These are phyloP conservation scores for Actias luna DNA, from an alignment of 2,888 invertebrate genomes.

Conservation along the genomic window DNA sequence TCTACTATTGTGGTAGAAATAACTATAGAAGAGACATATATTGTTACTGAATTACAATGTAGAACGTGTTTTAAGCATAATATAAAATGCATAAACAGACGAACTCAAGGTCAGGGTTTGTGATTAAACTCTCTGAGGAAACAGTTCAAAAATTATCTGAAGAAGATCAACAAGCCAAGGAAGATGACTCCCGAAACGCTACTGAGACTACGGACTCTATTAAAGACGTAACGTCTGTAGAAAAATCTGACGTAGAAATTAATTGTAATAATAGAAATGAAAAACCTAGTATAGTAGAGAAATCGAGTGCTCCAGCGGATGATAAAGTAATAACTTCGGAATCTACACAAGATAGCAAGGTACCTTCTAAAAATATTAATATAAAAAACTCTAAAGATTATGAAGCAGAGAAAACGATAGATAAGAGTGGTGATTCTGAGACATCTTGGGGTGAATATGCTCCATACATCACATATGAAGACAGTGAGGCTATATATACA, in stretches of 20 bases:
- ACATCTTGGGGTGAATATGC: conserved; percentile 70
- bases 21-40: background rate
- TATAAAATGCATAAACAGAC: conserved; percentile 55
- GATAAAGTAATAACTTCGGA: background rate
- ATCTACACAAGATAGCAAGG: background rate
- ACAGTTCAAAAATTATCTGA: conserved; percentile 72
- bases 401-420: conserved; percentile 4
- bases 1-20: background rate
- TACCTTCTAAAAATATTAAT: background rate
- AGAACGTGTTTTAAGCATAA: background rate
- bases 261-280: background rate
- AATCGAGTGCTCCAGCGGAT: background rate
- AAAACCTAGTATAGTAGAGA: background rate
- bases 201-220: conserved; percentile 15
- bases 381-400: conserved; percentile 13
- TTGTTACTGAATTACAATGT: background rate
- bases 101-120: conserved; percentile 62
- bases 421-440: conserved; percentile 13
- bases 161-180: conserved; percentile 52
- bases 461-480: conserved; percentile 86
- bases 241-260: conserved; percentile 12
- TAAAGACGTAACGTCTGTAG: conserved; percentile 20
- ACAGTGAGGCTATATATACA: conserved; percentile 86
- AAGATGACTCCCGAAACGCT: conserved; percentile 19
- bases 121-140: conserved; percentile 73